Evolutionary conservation across 2,888 invertebrate species (phyloP), one percentile per base, ranked within the genome.

Genomic region (Azorinus chamasolen): DNA sequence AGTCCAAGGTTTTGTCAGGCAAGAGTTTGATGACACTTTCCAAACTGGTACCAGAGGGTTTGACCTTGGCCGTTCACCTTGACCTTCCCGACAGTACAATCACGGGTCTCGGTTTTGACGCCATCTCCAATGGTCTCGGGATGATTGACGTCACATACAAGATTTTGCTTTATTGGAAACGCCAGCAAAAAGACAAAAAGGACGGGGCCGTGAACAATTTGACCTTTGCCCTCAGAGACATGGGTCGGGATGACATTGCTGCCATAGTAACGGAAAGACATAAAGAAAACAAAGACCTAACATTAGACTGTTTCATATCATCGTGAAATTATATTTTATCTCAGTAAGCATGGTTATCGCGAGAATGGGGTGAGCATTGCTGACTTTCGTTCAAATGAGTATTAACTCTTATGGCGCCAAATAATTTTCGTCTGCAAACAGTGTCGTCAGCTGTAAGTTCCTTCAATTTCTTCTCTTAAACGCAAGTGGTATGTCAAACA

Each of bases 71-170:
- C 51, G 91, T 92, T 8, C 90, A 93, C 70, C 88, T 93, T 18
- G 89, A 91, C 59, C 84, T 93, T 18, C 90, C 92, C 0, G 93
- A 93, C 76, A 89, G 89, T 68, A 88, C 91, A 10, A 92, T 93
- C 45, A 93, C 92, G 0, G 92, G 92, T 24, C 77, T 93, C 58
- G 92, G 91, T 18, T 93, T 93, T 69, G 93, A 93, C 76, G 92
- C 92, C 25, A 87, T 93, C 46, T 89, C 92, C 10, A 91, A 89
- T 70, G 91, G 91, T n/a, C 86, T 89, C 0, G 86, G 85, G 51
- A 90, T 92, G 84, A 81, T 86, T 0, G 92, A 92, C 63, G 91
- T 93, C 20, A 91, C 92, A 1, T 93, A 93, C 83, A 90, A 89
- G 64, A 91, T 93, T 22, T 85, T 93, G 43, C 79, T 93, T 16